A percentile compares a stretch with the other conserved stretches of the same genome.
Evolutionary conservation across 2,797 vertebrate species (phyloP).

Genomic region (Cynodonichthys magdalenae): DNA sequence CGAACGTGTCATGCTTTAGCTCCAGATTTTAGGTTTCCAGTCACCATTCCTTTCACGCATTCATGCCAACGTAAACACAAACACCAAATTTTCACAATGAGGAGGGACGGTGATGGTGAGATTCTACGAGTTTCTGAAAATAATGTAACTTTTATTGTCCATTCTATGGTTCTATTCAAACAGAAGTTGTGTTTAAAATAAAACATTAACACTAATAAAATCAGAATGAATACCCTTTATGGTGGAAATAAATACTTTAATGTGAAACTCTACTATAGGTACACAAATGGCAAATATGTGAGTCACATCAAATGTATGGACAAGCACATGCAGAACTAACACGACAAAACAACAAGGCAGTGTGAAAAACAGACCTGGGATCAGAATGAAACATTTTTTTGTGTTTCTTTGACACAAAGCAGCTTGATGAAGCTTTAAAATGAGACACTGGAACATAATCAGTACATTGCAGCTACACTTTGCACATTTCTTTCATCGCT

Average conservation of each 20-base stretch:
- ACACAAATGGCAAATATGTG: not conserved
- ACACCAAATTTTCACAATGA: conserved; percentile 22
- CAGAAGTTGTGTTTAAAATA: too few relatives aligned
- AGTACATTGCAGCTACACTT: conserved; percentile 2
- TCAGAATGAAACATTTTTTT: conserved; percentile 26
- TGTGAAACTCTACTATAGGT: not conserved
- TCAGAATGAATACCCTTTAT: too few relatives aligned
- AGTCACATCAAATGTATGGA: conserved; percentile 39
- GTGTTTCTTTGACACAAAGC: conserved; percentile 7
- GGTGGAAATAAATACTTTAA: not conserved
- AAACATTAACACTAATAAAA: too few relatives aligned
- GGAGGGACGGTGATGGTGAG: not conserved
- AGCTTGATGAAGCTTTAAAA: not conserved
- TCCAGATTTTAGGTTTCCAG: not conserved
- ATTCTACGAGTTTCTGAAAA: not conserved
- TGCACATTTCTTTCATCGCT: not conserved
- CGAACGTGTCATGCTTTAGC: conserved; percentile 30
- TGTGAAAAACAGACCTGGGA: conserved; percentile 79
- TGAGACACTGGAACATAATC: not conserved
- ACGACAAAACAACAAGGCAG: conserved; percentile 61
- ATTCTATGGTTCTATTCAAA: not conserved
- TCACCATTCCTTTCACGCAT: not conserved
- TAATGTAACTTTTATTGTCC: not conserved
- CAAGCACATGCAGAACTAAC: conserved; percentile 73
- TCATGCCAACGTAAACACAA: conserved; percentile 13